phyloP scores from a whole-genome alignment of 2,113 vertebrate species.

The Clarias macrocephalus region DNA sequence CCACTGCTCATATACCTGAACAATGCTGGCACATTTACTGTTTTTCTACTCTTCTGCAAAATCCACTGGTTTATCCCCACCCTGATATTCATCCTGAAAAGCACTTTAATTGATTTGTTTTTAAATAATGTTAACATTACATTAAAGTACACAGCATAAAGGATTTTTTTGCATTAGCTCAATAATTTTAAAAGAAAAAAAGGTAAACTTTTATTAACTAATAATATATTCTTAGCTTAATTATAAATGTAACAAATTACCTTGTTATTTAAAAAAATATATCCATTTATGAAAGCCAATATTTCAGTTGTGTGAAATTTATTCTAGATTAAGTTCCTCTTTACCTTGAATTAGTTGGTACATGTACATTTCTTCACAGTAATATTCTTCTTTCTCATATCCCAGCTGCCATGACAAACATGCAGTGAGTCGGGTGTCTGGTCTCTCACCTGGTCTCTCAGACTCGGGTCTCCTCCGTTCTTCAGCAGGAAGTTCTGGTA shows the following conservation, averaged over 20 bases:
- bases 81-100: conserved; percentile 65
- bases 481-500: conserved; percentile 72
- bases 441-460: conserved; percentile 71
- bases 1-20: no score
- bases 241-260: no score
- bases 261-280: no score
- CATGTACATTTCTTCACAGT: no score
- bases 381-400: no score
- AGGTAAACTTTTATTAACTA: no score
- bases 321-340: neutral
- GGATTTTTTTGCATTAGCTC: no score
- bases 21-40: conserved; percentile 65
- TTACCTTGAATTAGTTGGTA: neutral
- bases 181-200: no score
- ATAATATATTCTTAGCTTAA: no score
- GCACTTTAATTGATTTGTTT: no score
- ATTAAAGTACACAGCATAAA: neutral
- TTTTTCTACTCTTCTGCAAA: conserved; percentile 75
- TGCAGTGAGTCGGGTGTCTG: neutral
- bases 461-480: conserved; percentile 69
- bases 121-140: neutral
- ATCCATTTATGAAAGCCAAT: neutral
- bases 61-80: conserved; percentile 70
- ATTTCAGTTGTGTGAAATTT: neutral
- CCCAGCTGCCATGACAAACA: neutral